These are phyloP conservation scores for Phalloptychus januarius DNA, from an alignment of 2,797 vertebrate species.

Conservation along the genomic window DNA sequence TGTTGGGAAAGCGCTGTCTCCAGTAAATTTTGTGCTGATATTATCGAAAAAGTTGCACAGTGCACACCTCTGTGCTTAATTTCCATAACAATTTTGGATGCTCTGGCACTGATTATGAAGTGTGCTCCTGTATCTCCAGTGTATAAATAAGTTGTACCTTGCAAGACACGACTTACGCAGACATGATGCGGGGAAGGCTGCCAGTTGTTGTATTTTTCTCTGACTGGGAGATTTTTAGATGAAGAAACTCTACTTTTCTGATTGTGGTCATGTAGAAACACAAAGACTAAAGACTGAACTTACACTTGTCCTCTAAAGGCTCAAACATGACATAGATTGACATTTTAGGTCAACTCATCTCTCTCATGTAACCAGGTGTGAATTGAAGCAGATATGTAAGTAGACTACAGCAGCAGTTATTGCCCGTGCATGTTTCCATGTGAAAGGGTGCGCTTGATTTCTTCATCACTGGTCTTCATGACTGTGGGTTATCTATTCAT, in stretches of 20 bases:
- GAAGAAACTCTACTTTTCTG: background rate
- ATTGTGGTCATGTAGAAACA: background rate
- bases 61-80: conserved; percentile 44
- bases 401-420: background rate
- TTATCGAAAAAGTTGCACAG: conserved; percentile 53
- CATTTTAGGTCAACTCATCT: background rate
- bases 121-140: conserved; percentile 34
- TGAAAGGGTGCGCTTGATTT: background rate
- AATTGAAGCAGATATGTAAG: background rate
- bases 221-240: background rate
- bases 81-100: conserved; percentile 54
- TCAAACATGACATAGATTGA: background rate
- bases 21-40: conserved; percentile 66
- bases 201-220: background rate
- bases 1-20: conserved; percentile 54
- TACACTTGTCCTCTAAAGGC: background rate
- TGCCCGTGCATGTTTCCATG: background rate
- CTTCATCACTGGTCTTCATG: background rate
- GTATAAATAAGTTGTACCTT: conserved; percentile 28
- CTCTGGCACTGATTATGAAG: conserved; percentile 38
- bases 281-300: background rate
- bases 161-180: conserved; percentile 14
- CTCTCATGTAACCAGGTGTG: background rate
- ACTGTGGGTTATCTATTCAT: background rate
- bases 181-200: background rate